phyloP scores from a whole-genome alignment of 2,797 vertebrate species.

The Dicrostonyx torquatus region DNA sequence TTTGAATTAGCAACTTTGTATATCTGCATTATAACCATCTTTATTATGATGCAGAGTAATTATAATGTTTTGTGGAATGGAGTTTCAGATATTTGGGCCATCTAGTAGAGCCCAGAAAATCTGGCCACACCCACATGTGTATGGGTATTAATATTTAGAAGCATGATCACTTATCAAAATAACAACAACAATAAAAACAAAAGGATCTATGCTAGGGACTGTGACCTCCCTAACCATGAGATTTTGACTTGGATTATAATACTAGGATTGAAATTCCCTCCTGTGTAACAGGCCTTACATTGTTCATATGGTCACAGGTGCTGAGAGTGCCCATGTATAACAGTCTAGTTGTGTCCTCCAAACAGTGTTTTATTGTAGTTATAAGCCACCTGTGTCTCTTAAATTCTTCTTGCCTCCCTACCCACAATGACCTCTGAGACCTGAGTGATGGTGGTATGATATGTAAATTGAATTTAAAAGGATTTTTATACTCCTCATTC shows the following conservation, averaged over 20 bases:
- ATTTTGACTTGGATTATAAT: not conserved
- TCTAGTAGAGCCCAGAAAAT: not conserved
- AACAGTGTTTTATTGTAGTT: not conserved
- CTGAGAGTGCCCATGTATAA: not conserved
- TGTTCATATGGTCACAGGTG: not conserved
- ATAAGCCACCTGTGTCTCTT: not conserved
- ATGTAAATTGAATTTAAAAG: not conserved
- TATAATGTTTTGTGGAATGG: not conserved
- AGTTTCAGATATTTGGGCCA: not conserved
- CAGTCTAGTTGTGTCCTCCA: not conserved
- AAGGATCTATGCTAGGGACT: not conserved
- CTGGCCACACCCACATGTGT: not conserved
- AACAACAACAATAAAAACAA: not conserved
- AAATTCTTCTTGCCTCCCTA: not conserved
- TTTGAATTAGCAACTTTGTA: not conserved
- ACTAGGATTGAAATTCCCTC: too few relatives aligned
- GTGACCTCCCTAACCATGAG: not conserved
- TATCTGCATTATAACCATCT: not conserved
- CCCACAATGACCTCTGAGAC: not conserved
- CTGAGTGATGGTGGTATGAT: not conserved
- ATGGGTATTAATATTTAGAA: not conserved
- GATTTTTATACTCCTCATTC: not conserved
- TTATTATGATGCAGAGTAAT: not conserved
- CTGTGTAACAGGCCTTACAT: not conserved
- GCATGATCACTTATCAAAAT: not conserved